Conservation (phyloP, 92 coral and sea anemone genomes). For the Heliopora coerulea region DNA sequence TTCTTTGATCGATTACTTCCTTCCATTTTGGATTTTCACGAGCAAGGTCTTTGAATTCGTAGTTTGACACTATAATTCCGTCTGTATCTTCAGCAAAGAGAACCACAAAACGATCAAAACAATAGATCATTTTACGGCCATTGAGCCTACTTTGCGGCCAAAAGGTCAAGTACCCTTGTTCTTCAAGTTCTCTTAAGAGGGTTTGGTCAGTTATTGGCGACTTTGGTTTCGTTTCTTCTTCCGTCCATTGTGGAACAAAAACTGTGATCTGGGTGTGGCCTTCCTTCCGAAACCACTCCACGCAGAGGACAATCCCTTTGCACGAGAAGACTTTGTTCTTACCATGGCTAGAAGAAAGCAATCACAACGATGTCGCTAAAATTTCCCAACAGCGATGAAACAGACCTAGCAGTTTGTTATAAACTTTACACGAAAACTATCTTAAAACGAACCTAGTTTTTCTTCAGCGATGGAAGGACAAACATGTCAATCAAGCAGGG, state of each 20-base stretch:
- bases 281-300: constrained; percentile 73
- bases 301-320: constrained; percentile 83
- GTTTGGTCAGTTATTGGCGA: constrained; percentile 82
- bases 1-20: constrained; percentile 82
- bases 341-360: constrained; percentile 77
- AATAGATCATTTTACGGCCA: constrained; percentile 91
- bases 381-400: too few relatives aligned
- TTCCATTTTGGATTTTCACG: constrained; percentile 87
- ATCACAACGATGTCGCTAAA: too few relatives aligned
- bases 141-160: constrained; percentile 89
- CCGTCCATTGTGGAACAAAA: constrained; percentile 97
- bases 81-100: constrained; percentile 88
- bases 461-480: too few relatives aligned
- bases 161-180: constrained; percentile 68
- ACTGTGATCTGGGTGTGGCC: constrained; percentile 96
- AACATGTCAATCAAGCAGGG: too few relatives aligned
- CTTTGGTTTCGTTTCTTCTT: constrained; percentile 78
- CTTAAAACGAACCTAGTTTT: too few relatives aligned
- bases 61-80: constrained; percentile 92
- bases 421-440: too few relatives aligned
- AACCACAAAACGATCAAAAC: constrained; percentile 87
- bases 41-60: constrained; percentile 83
- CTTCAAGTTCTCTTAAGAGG: constrained; percentile 71
- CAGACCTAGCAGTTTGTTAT: too few relatives aligned
- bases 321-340: constrained; percentile 83